Percentiles rank a stretch among this genome's conserved stretches.
Conservation (phyloP, 1,140 invertebrate species). For the Idris sp. region DNA sequence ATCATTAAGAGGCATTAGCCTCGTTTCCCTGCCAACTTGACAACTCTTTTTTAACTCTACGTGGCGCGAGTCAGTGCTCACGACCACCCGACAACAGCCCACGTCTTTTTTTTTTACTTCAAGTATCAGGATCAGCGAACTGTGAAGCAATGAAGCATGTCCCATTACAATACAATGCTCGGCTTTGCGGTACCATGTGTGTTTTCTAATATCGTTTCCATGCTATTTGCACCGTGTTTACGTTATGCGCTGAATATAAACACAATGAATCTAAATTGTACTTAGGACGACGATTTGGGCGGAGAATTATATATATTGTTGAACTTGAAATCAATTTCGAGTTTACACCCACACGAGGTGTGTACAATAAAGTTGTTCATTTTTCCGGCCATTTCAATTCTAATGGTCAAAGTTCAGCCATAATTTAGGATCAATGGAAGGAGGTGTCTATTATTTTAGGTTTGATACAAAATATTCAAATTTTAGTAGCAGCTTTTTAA, state of each 20-base stretch:
- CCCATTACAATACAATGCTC: conserved; percentile 61
- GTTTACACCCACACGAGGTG: neutral
- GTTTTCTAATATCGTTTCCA: conserved; percentile 60
- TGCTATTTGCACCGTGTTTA: conserved; percentile 50
- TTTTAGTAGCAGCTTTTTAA: too few relatives aligned
- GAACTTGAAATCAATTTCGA: conserved; percentile 3
- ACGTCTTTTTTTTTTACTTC: conserved; percentile 36
- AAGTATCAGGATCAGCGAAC: conserved; percentile 52
- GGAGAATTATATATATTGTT: conserved; percentile 2
- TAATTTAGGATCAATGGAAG: too few relatives aligned
- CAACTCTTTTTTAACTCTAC: conserved; percentile 47
- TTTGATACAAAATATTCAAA: too few relatives aligned
- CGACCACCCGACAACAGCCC: conserved; percentile 52
- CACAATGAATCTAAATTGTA: conserved; percentile 51
- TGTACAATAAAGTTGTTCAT: neutral
- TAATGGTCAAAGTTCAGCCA: too few relatives aligned
- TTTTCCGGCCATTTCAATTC: neutral
- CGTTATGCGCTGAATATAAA: conserved; percentile 42
- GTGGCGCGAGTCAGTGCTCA: conserved; percentile 45
- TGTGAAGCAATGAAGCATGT: conserved; percentile 60
- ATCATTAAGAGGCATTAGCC: conserved; percentile 68
- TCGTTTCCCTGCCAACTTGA: conserved; percentile 51
- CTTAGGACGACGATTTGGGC: conserved; percentile 26
- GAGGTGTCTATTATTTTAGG: too few relatives aligned
- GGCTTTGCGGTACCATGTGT: conserved; percentile 51